These are phyloP conservation scores for Thereva unica DNA, from an alignment of 2,888 invertebrate species.

Conservation along the genomic window DNA sequence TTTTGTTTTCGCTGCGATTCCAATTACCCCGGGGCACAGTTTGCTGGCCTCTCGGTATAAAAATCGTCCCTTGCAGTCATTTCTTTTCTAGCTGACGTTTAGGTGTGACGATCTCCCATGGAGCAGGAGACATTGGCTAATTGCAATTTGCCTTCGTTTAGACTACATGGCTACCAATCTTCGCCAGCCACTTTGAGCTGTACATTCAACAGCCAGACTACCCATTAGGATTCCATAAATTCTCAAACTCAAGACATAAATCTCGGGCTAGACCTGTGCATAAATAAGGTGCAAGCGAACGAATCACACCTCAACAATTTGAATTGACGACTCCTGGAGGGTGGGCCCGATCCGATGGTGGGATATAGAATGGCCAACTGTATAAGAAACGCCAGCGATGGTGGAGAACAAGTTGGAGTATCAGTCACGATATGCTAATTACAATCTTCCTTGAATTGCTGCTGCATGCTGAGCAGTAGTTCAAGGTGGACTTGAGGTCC, in stretches of 20 bases:
- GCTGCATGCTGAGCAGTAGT: conserved; percentile 14
- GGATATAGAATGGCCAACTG: too few species aligned
- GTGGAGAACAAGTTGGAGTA: background rate
- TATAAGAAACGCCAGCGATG: too few species aligned
- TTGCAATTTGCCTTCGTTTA: conserved; percentile 13
- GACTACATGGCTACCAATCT: background rate
- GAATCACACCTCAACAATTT: conserved; percentile 2
- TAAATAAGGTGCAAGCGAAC: too few species aligned
- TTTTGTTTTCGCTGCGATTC: too few species aligned
- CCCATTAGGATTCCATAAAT: conserved; percentile 28
- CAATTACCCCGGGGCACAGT: too few species aligned
- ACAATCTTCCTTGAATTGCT: conserved; percentile 12
- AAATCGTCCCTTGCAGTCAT: background rate
- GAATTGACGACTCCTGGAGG: too few species aligned
- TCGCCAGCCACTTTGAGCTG: conserved; percentile 10
- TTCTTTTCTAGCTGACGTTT: background rate
- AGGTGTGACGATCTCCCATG: conserved; percentile 16
- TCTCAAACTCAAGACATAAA: conserved; percentile 14
- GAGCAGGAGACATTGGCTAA: conserved; percentile 15
- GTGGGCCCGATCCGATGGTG: too few species aligned
- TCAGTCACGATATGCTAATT: conserved; percentile 29
- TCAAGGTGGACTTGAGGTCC: conserved; percentile 5
- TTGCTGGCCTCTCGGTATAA: too few species aligned
- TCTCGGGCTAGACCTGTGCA: background rate
- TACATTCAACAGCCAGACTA: background rate